Evolutionary conservation across 2,797 vertebrate species (phyloP), one percentile per base, ranked within the genome.

Genomic region (Neostethus bicornis): DNA sequence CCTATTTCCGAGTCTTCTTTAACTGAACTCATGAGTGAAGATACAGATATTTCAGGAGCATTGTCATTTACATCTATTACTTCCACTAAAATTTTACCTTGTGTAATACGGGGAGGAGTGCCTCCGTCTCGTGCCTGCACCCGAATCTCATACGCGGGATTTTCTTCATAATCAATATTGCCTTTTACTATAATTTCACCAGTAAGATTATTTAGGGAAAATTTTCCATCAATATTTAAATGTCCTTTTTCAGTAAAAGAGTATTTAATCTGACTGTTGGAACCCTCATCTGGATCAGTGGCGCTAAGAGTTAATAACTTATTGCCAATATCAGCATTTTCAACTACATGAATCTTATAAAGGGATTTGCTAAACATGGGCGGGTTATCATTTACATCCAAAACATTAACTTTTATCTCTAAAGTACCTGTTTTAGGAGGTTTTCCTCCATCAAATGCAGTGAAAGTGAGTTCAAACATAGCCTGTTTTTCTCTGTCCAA

Each of bases 361-460:
- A 92, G 76, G 0, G 85, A 52, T 51, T 80, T 90, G 6, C 62
- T 87, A 13, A 93, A 92, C n/a, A 51, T 38, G 0, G 94, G 93
- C 1, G 74, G 14, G 4, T 94, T 94, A 24, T 95, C 94, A 51
- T 95, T 95, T 0, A 2, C 66, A 83, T 95, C 94, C 2, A 92
- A 10, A 0, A 94, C 81, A 19, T 86, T 77, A 1, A 94, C 62
- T 10, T 57, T 7, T 11, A 94, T 73, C 1, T 83, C 77, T 0
- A 91, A 38, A 0, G 86, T 83, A 0, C 93, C 93, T 0, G 90
- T 86, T 60, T 84, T 78, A 0, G 85, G 62, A 1, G 92, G 92
- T 52, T 91, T 90, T 1, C 92, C 93, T 4, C 92, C 91, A 11
- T 94, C 93, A 0, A 90, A 1, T 5, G 92, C 92, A 0, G 76